These are phyloP conservation scores for zebrafish (Danio rerio) DNA, from an alignment of 2,113 vertebrate genomes.

Conservation along the genomic window GRCz12tu NC_133200.1:15303501-15304000, in stretches of 20 bases:
- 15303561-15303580: slow-evolving; percentile 73
- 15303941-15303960: slow-evolving; percentile 89
- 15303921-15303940: slow-evolving; percentile 85
- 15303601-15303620: slow-evolving; percentile 79
- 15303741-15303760: slow-evolving; percentile 79
- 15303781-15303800: slow-evolving; percentile 67
- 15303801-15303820: slow-evolving; percentile 87
- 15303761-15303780: slow-evolving; percentile 69
- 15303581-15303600: slow-evolving; percentile 83
- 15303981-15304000: slow-evolving; percentile 78
- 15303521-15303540: slow-evolving; percentile 87
- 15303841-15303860: slow-evolving; percentile 86
- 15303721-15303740: slow-evolving; percentile 70
- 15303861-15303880: slow-evolving; percentile 88
- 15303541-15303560: slow-evolving; percentile 82
- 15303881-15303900: slow-evolving; percentile 84
- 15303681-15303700: slow-evolving; percentile 78
- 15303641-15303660: slow-evolving; percentile 69
- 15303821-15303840: slow-evolving; percentile 85
- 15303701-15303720: slow-evolving; percentile 70
- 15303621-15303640: slow-evolving; percentile 76
- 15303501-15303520: slow-evolving; percentile 85
- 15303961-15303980: slow-evolving; percentile 82
- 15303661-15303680: slow-evolving; percentile 64
- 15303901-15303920: slow-evolving; percentile 79